These are phyloP conservation scores for Drosophila persimilis DNA, from an alignment of 1,140 invertebrate species.

Conservation along the genomic window DNA sequence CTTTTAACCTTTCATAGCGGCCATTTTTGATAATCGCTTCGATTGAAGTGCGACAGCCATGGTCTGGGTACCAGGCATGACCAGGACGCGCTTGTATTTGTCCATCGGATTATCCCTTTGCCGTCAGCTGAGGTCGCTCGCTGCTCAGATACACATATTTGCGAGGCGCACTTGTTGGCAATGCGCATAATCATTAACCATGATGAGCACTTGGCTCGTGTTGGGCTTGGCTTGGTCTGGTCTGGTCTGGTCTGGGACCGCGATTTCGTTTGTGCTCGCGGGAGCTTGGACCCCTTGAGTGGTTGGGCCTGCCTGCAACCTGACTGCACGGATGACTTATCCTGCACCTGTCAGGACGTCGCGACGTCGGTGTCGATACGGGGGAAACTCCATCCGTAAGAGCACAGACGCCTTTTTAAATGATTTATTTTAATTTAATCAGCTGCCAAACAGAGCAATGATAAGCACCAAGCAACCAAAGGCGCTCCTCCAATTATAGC, in stretches of 20 bases:
- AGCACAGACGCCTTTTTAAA: conserved; percentile 58
- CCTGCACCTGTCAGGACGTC: conserved; percentile 45
- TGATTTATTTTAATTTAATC: conserved; percentile 79
- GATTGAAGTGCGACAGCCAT: conserved; percentile 7
- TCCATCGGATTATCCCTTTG: conserved; percentile 64
- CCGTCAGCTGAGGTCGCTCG: conserved; percentile 74
- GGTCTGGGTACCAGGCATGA: not conserved
- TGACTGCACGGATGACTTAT: conserved; percentile 14
- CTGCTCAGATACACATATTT: conserved; percentile 35
- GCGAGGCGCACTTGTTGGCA: conserved; percentile 20
- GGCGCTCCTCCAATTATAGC: conserved; percentile 70
- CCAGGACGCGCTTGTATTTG: conserved; percentile 44
- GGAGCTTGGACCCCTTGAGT: conserved; percentile 25
- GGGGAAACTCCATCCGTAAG: conserved; percentile 35
- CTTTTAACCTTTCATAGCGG: not conserved
- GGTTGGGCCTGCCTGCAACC: conserved; percentile 11
- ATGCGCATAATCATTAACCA: conserved; percentile 43
- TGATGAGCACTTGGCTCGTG: not conserved
- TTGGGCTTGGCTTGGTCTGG: no score
- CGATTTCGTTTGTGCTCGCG: no score
- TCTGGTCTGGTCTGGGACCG: no score
- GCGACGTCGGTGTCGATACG: not conserved
- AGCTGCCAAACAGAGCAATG: conserved; percentile 76
- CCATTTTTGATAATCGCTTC: conserved; percentile 18
- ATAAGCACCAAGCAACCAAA: conserved; percentile 66